A percentile compares a stretch with the other conserved stretches of the same genome.
These are phyloP conservation scores for Dynastes tityus DNA, from an alignment of 2,888 invertebrate genomes.

Conservation along the genomic window DNA sequence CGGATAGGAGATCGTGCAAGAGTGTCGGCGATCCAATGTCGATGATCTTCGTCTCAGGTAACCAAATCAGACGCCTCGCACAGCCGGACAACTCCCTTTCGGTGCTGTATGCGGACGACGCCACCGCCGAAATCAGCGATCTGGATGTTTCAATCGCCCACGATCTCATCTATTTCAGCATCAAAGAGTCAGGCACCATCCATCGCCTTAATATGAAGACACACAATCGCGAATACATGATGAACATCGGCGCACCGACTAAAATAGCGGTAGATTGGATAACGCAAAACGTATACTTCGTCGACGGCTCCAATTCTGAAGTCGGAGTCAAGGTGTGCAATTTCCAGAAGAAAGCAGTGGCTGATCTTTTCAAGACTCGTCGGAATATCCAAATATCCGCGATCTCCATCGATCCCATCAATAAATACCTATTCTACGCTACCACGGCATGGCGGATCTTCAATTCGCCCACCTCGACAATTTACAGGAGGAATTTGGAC, in stretches of 20 bases:
- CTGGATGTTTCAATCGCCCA: constrained; percentile 72
- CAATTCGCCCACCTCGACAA: constrained; percentile 69
- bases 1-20: constrained; percentile 80
- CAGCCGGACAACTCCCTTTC: constrained; percentile 64
- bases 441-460: constrained; percentile 69
- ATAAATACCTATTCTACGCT: constrained; percentile 76
- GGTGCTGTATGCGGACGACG: constrained; percentile 67
- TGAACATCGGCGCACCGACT: constrained; percentile 71
- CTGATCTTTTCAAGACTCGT: constrained; percentile 67
- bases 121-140: constrained; percentile 72
- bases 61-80: constrained; percentile 74
- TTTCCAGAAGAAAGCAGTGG: constrained; percentile 63
- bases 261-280: constrained; percentile 83
- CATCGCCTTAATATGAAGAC: constrained; percentile 68
- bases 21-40: constrained; percentile 74
- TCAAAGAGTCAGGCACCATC: constrained; percentile 69
- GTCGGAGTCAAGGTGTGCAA: constrained; percentile 66
- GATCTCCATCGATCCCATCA: constrained; percentile 77
- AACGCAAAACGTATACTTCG: constrained; percentile 81
- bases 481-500: constrained; percentile 74
- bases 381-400: constrained; percentile 73
- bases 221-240: constrained; percentile 65
- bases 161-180: constrained; percentile 72
- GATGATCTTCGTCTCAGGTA: constrained; percentile 73
- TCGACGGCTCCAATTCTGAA: constrained; percentile 65